Base-by-base conservation (phyloP, 2,888 invertebrate species). In the Ischnura elegans region DNA sequence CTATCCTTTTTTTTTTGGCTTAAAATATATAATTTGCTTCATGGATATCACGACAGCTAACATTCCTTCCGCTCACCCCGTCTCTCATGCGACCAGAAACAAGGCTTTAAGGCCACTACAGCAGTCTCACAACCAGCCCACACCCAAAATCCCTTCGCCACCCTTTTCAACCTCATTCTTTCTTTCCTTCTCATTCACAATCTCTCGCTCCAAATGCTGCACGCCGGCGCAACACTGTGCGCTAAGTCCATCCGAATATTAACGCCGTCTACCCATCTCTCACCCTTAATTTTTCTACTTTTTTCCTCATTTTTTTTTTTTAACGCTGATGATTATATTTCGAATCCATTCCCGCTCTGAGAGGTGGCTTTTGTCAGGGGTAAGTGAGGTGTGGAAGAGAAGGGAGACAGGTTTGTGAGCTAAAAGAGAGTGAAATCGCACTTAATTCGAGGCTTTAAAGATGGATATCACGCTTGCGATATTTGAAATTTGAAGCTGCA, bases 371-470 rank as follows among this genome's bases (percentile, higher is more conserved):
- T 87, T 87, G 51, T 87, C 87, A 4, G 42, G 36, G 51, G 16
- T 10, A 1, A n/a, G 6, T 46, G 45, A 21, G 29, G 45, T 25
- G 16, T 51, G 47, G 8, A 5, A 36, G 47, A 19, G 36, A 36
- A 21, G 87, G 36, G 55, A 36, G 21, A 42, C 2, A 55, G 42
- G 36, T 55, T 42, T 42, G 19, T 19, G 51, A 47, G 55, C 42
- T 36, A 36, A 51, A 87, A 87, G 36, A 45, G 45, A 76, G 36
- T 76, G 76, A 76, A 76, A 76, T 25, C 76, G 76, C 25, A 29
- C 36, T 76, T 76, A 76, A 76, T 76, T 36, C 43, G 90, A 21
- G 61, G 61, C 42, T 43, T n/a, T 90, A 90, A 90, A 76, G 76
- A 29, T 90, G 61, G 90, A 90, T 61, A 66, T 47, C 90, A 42